phyloP scores from a whole-genome alignment of 2,888 invertebrate genomes.

The Caenorhabditis zanzibari region DNA sequence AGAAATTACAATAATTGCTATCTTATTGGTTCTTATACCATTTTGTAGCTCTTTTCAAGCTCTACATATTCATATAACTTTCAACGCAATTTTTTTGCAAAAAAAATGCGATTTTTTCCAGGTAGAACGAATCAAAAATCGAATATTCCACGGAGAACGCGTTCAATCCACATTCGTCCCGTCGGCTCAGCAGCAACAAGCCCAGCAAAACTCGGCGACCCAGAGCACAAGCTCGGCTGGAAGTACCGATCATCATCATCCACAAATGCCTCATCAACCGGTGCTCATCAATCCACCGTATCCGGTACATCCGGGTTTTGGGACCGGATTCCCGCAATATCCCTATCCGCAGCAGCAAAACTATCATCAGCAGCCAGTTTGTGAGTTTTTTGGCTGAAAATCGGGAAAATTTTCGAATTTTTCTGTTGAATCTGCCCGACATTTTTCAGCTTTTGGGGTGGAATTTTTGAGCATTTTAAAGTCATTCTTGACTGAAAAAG shows the following conservation, averaged over 20 bases:
- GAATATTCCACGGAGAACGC: conserved; percentile 37
- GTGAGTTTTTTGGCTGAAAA: conserved; percentile 14
- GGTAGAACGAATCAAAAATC: conserved; percentile 41
- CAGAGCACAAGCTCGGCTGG: conserved; percentile 32
- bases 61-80: too few relatives aligned
- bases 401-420: background rate
- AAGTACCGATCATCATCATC: conserved; percentile 6
- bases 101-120: too few relatives aligned
- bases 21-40: too few relatives aligned
- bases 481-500: too few relatives aligned
- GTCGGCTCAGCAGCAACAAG: conserved; percentile 30
- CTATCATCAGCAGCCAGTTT: background rate
- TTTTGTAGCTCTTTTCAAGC: too few relatives aligned
- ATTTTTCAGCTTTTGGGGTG: too few relatives aligned
- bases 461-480: too few relatives aligned
- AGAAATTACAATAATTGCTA: too few relatives aligned
- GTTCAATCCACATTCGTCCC: conserved; percentile 43
- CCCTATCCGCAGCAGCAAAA: conserved; percentile 17
- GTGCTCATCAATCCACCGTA: conserved; percentile 52
- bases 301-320: conserved; percentile 36
- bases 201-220: conserved; percentile 15
- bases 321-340: conserved; percentile 38
- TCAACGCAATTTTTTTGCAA: too few relatives aligned
- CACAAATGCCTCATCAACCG: conserved; percentile 57
- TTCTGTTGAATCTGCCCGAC: too few relatives aligned